Percentiles rank a stretch among this genome's conserved stretches.
phyloP scores from a whole-genome alignment of 2,113 vertebrate species.

The Phyllopteryx taeniolatus region DNA sequence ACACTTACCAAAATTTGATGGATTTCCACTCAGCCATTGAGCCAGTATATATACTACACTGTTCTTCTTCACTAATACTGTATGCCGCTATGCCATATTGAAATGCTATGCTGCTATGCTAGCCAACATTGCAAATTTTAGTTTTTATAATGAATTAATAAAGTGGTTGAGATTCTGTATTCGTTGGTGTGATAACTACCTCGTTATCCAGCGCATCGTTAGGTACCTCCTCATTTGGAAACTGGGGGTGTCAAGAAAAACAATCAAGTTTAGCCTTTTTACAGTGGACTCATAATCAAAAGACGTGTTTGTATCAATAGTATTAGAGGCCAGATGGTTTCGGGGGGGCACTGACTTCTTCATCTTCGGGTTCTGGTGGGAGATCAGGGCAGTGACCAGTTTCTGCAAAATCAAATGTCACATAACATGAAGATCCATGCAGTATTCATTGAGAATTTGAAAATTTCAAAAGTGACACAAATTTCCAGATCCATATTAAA shows the following conservation, averaged over 20 bases:
- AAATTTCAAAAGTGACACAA: too few relatives aligned
- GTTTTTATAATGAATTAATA: background rate
- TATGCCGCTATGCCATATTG: too few relatives aligned
- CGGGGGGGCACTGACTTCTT: conserved; percentile 43
- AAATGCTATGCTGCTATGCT: too few relatives aligned
- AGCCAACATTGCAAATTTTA: background rate
- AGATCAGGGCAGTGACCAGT: conserved; percentile 2
- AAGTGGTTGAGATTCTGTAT: background rate
- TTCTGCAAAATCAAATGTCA: conserved; percentile 55
- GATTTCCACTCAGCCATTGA: background rate
- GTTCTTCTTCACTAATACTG: too few relatives aligned
- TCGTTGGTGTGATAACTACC: conserved; percentile 33
- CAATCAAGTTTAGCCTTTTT: background rate
- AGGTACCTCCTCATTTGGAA: background rate
- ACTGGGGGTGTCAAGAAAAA: background rate
- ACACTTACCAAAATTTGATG: background rate
- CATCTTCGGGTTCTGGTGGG: background rate
- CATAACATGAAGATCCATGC: background rate
- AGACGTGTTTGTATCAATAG: background rate
- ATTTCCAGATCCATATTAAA: too few relatives aligned
- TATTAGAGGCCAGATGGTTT: background rate
- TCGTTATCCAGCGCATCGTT: conserved; percentile 28
- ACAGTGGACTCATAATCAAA: background rate
- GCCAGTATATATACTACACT: background rate
- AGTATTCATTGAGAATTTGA: too few relatives aligned